phyloP scores from a whole-genome alignment of 2,797 vertebrate genomes.

The Alosa sapidissima region DNA sequence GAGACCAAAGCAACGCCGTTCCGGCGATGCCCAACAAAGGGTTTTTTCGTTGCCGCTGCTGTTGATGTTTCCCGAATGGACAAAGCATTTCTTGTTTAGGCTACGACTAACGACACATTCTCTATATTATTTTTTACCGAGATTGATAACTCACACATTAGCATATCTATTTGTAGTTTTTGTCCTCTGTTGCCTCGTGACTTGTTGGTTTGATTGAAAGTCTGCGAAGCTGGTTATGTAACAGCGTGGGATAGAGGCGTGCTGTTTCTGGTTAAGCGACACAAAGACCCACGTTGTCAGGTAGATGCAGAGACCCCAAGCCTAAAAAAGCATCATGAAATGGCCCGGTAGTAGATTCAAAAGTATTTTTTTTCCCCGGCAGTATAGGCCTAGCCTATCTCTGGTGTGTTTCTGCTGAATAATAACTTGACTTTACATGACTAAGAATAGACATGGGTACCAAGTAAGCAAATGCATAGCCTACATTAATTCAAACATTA shows the following conservation, averaged over 20 bases:
- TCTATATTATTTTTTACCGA: neutral
- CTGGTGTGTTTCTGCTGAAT: neutral
- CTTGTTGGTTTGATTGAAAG: neutral
- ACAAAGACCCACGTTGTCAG: constrained; percentile 53
- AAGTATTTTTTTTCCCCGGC: neutral
- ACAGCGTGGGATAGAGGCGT: neutral
- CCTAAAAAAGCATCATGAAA: neutral
- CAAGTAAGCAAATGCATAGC: constrained; percentile 21
- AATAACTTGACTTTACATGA: neutral
- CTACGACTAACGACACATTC: neutral
- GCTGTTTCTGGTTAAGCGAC: constrained; percentile 1
- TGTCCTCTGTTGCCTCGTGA: neutral
- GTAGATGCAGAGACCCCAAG: constrained; percentile 36
- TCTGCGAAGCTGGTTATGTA: constrained; percentile 9
- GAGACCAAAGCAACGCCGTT: constrained; percentile 12
- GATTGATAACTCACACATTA: neutral
- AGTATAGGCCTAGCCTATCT: too few species aligned
- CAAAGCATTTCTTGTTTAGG: neutral
- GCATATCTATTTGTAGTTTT: neutral
- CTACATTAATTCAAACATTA: too few species aligned
- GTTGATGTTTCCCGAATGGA: neutral
- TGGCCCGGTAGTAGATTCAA: neutral
- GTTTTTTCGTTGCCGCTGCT: neutral
- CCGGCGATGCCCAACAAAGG: neutral
- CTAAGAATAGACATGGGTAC: neutral